phyloP scores from a whole-genome alignment of 2,113 vertebrate genomes.

The Anthoscopus minutus region DNA sequence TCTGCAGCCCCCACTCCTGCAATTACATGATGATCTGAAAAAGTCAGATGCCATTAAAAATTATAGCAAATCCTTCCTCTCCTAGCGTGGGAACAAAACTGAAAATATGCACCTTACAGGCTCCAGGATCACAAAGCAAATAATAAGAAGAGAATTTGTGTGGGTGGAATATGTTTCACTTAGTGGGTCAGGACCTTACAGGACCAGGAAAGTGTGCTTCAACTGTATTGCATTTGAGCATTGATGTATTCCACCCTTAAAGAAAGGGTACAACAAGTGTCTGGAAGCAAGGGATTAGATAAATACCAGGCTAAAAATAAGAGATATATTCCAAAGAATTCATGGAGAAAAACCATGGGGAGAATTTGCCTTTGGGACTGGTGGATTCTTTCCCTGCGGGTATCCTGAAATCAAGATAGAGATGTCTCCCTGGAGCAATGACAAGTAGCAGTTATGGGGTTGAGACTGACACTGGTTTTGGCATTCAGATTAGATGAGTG shows the following conservation, averaged over 20 bases:
- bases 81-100: neutral
- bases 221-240: slow-evolving; percentile 2
- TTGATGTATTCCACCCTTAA: neutral
- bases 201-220: slow-evolving; percentile 10
- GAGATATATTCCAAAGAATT: neutral
- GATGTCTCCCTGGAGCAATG: neutral
- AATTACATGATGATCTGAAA: neutral
- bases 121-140: slow-evolving; percentile 9
- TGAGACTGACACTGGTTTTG: neutral
- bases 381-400: neutral
- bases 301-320: neutral
- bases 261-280: neutral
- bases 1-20: neutral
- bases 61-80: neutral
- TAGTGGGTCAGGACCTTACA: neutral
- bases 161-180: slow-evolving; percentile 7
- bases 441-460: neutral
- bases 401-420: neutral
- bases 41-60: slow-evolving; percentile 29
- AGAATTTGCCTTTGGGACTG: neutral
- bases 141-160: neutral
- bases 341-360: neutral
- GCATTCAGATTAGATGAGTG: neutral
- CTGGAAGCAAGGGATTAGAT: neutral
- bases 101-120: neutral